phyloP scores from a whole-genome alignment of 2,797 vertebrate genomes.

The Mus spretus region DNA sequence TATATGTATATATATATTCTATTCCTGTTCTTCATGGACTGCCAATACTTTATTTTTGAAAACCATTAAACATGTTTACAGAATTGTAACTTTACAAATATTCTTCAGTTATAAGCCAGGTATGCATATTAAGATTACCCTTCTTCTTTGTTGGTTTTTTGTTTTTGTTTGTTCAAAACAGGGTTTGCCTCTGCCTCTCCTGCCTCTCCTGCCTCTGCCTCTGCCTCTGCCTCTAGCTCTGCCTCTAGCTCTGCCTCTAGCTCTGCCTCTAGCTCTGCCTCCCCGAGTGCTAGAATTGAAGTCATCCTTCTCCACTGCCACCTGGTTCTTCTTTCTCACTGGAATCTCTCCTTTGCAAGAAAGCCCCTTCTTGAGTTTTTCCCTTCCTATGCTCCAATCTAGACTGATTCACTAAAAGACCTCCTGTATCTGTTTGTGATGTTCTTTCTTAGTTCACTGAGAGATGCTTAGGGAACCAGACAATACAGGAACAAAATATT shows the following conservation, averaged over 20 bases:
- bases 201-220: too few species aligned
- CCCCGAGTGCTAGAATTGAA: neutral
- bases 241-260: too few species aligned
- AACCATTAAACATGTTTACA: conserved; percentile 30
- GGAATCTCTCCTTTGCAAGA: neutral
- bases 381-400: neutral
- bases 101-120: neutral
- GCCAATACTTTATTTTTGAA: conserved; percentile 6
- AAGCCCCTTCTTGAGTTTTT: neutral
- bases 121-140: neutral
- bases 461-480: conserved; percentile 20
- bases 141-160: neutral
- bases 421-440: conserved; percentile 4
- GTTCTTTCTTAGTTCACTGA: conserved; percentile 31
- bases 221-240: too few species aligned
- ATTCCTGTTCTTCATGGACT: neutral
- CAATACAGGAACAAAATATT: conserved; percentile 52
- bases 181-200: neutral
- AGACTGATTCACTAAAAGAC: neutral
- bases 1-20: neutral
- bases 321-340: neutral
- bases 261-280: neutral
- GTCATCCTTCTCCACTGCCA: neutral
- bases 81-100: conserved; percentile 16
- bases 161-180: neutral